phyloP scores from a whole-genome alignment of 2,888 invertebrate genomes.

The Philereme vetulata region DNA sequence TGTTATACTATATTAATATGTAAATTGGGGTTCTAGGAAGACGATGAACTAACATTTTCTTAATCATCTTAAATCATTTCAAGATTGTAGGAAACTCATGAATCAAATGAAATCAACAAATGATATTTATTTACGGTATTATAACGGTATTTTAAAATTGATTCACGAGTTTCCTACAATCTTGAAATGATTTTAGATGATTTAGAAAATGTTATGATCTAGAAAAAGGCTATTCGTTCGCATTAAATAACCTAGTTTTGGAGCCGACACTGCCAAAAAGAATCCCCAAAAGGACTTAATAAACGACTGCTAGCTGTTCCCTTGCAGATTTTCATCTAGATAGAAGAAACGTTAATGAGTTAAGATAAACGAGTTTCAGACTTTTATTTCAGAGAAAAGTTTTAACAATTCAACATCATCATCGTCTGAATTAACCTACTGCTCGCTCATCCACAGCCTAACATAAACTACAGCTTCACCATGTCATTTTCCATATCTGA shows the following conservation, averaged over 20 bases:
- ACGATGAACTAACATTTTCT: background rate
- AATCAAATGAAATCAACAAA: too few species aligned
- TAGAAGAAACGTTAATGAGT: constrained; percentile 25
- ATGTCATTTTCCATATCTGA: too few species aligned
- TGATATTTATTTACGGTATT: too few species aligned
- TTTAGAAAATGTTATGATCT: background rate
- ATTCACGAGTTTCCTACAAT: background rate
- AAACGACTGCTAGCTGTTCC: constrained; percentile 15
- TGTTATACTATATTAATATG: constrained; percentile 12
- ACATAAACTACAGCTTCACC: too few species aligned
- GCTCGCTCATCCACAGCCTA: too few species aligned
- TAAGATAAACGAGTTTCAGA: constrained; percentile 27
- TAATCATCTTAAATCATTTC: background rate
- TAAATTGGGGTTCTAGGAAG: constrained; percentile 8
- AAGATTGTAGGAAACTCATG: background rate
- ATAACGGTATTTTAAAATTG: too few species aligned
- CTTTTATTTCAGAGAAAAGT: constrained; percentile 16
- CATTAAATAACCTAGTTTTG: too few species aligned
- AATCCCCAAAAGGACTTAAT: constrained; percentile 2
- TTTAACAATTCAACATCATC: background rate
- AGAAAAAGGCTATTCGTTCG: too few species aligned
- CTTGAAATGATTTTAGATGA: background rate
- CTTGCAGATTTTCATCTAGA: constrained; percentile 25
- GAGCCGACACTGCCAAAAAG: background rate
- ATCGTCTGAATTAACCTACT: too few species aligned